Evolutionary conservation across 1,140 invertebrate species (phyloP).

Genomic region (Microvelia longipes): DNA sequence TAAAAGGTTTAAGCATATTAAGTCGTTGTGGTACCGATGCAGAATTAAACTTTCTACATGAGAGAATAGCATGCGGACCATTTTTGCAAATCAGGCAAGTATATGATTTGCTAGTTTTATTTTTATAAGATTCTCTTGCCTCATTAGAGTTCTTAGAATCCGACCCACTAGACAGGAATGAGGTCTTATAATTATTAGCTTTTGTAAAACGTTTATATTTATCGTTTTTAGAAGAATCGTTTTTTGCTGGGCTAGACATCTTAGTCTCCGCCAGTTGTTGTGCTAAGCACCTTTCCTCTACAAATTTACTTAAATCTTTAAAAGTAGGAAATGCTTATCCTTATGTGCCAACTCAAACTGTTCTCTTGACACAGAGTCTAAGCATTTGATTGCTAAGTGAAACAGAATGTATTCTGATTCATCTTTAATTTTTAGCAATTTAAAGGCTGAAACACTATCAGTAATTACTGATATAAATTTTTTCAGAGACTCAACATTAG

Average conservation of each 20-base stretch:
- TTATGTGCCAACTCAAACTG: slow-evolving; percentile 1
- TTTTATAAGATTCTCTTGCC: background rate
- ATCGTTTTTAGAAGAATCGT: background rate
- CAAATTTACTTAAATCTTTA: background rate
- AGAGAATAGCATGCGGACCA: background rate
- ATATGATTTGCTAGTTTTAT: background rate
- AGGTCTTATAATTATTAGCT: background rate
- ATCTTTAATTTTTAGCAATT: slow-evolving; percentile 1
- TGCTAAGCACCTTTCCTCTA: background rate
- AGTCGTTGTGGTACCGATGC: background rate
- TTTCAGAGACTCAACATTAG: background rate
- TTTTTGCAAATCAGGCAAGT: background rate
- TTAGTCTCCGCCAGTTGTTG: background rate
- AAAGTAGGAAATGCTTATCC: background rate
- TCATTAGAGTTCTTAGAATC: background rate
- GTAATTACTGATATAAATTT: background rate
- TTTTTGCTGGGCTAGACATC: background rate
- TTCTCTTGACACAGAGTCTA: background rate
- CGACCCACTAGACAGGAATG: background rate
- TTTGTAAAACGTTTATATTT: background rate
- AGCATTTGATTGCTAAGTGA: background rate
- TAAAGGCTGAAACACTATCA: background rate
- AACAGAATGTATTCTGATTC: slow-evolving; percentile 1
- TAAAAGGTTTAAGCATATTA: background rate
- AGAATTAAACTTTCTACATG: background rate